Evolutionary conservation across 2,797 vertebrate genomes (phyloP), one percentile per base, ranked within the genome.

Genomic region (Clarias pachynema): DNA sequence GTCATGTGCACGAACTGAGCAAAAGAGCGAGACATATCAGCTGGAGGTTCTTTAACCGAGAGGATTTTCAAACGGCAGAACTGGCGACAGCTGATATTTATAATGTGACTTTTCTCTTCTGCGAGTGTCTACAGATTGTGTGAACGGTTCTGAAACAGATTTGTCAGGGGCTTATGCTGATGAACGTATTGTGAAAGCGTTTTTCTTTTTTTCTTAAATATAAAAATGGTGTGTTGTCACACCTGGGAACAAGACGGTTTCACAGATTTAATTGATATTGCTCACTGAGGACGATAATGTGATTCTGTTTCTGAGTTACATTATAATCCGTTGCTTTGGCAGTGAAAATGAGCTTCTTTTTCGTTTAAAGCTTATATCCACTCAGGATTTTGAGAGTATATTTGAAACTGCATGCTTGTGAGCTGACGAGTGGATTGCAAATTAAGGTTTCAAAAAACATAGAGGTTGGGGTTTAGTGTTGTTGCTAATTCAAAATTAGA

Each of bases 251-350:
- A 37, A 78, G 20, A 59, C 12, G 29, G 9, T 60, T 60, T 59
- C 56, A 78, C 18, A 60, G 75, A 60, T 78, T 78, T 60, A 24
- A 34, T 60, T 78, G 18, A 78, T 78, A 34, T 60, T 37, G 10
- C 37, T 78, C 56, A 78, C 75, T 7, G 56, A 24, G 29, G 60
- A 24, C 37, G 75, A 78, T 5, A 77, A 31, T 77, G 53, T 44
- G 53, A 77, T 34, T 29, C 29, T 22, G 74, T 59, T 18, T 57
- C 5, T 29, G 9, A n/a, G 40, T 69, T 18, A 37, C 24, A 16
- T 26, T 73, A 49, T 44, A 44, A 73, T 24, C 49, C 24, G 0
- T 26, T 49, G 40, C 24, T 49, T 56, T 29, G 6, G 10, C 7
- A 16, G 24, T 9, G 24, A 49, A 57, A 57, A 77, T 57, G 3